Evolutionary conservation across 1,140 invertebrate species (phyloP), one percentile per base, ranked within the genome.

Genomic region (Vanessa tameamea): DNA sequence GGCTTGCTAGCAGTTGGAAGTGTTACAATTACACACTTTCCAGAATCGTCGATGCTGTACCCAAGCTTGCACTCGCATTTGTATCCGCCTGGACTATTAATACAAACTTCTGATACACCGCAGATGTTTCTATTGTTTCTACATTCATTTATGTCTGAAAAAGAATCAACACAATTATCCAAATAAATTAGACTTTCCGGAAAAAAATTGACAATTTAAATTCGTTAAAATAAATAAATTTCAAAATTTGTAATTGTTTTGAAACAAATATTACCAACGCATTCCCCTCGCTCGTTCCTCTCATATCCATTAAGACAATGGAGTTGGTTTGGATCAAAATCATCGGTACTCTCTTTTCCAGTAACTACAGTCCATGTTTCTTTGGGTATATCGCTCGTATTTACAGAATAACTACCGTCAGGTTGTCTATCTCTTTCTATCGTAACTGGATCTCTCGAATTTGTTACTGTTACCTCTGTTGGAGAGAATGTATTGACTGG

Each of bases 111-210:
- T 0, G 94, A 82, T 0, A 95, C 95, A 31, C 94, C 89, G 85
- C 99, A 99, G 78, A 97, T 96, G 85, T 99, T 95, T 0, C 95
- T 96, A 2, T 95, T 95, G 0, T 96, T 86, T 0, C 88, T 75
- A 85, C 99, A 99, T 92, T 99, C 99, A 88, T 99, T 96, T 76
- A 98, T 95, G 92, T 99, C 98, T 97, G 79, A 73, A 90, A 93
- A 64, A 26, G 23, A 31, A 51, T 6, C 12, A 48, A 13, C 12
- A 53, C 11, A 53, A 20, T 47, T 12, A 43, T 9, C 37, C 7
- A 9, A 9, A 9, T 8, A 11, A 43, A 43, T 43, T 43, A 11
- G 1, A 43, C 37, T 43, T 0, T 43, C 37, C 37, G 5, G 48
- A 50, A n/a, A n/a, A n/a, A n/a, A n/a, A n/a, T n/a, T n/a, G n/a